A percentile compares a stretch with the other conserved stretches of the same genome.
phyloP scores from a whole-genome alignment of 2,797 vertebrate genomes.

The Malacoctenus gilli region DNA sequence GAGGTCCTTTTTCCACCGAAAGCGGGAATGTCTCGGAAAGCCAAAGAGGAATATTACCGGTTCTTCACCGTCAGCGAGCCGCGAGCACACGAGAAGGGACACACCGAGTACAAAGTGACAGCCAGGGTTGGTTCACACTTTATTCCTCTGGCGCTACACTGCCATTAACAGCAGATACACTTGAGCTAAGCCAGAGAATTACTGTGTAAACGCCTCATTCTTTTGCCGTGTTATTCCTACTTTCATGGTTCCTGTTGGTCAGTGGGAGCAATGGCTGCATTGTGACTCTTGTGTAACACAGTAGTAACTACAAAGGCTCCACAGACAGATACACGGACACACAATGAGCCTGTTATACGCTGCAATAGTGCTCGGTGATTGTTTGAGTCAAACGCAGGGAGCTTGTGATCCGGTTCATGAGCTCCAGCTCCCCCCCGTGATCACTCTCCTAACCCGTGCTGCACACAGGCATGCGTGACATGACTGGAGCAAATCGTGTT shows the following conservation, averaged over 20 bases:
- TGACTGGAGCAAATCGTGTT: conserved; percentile 3
- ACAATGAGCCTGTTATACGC: conserved; percentile 35
- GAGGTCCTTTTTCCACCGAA: background rate
- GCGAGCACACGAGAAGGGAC: conserved; percentile 89
- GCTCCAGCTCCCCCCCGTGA: conserved; percentile 53
- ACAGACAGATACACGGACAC: background rate
- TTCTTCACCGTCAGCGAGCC: conserved; percentile 87
- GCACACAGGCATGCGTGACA: conserved; percentile 14
- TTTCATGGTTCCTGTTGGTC: too few relatives aligned
- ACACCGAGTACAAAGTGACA: conserved; percentile 92
- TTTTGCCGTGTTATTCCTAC: too few relatives aligned
- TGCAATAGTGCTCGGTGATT: conserved; percentile 4
- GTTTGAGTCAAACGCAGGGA: conserved; percentile 14
- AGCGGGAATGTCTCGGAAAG: conserved; percentile 84
- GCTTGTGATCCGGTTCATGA: conserved; percentile 56
- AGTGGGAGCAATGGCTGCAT: too few relatives aligned
- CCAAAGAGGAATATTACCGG: conserved; percentile 86
- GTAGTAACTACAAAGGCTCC: background rate
- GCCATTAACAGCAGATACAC: background rate
- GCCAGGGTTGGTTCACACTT: conserved; percentile 82
- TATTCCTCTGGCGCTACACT: background rate
- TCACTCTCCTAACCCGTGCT: conserved; percentile 26
- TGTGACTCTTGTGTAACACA: background rate
- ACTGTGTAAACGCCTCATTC: too few relatives aligned
- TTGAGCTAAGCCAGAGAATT: too few relatives aligned